These are phyloP conservation scores for Cydia pomonella DNA, from an alignment of 1,140 invertebrate species.

Conservation along the genomic window DNA sequence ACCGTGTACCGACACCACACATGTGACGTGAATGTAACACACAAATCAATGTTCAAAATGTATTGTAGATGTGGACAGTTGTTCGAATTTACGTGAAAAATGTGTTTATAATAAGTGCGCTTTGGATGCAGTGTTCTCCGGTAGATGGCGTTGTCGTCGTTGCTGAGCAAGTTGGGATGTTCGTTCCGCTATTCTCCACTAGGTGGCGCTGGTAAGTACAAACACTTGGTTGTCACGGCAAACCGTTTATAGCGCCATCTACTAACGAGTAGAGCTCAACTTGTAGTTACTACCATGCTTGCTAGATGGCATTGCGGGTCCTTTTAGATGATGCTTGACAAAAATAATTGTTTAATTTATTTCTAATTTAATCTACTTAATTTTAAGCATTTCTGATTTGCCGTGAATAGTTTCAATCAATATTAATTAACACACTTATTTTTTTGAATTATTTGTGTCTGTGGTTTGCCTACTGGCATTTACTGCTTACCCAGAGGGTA, in stretches of 20 bases:
- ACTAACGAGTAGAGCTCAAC: constrained; percentile 42
- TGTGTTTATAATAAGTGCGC: constrained; percentile 62
- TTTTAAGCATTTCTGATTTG: background rate
- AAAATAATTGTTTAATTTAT: background rate
- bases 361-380: background rate
- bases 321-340: background rate
- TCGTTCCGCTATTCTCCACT: constrained; percentile 54
- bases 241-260: constrained; percentile 49
- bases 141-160: constrained; percentile 69
- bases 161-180: constrained; percentile 54
- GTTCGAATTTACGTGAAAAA: constrained; percentile 36
- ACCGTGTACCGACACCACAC: constrained; percentile 51
- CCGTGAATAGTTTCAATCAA: background rate
- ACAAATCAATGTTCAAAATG: constrained; percentile 52
- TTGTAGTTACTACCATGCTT: constrained; percentile 24
- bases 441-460: too few relatives aligned
- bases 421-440: too few relatives aligned
- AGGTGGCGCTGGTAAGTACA: constrained; percentile 67
- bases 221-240: constrained; percentile 28
- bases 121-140: constrained; percentile 75
- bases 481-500: too few relatives aligned
- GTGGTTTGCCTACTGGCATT: too few relatives aligned
- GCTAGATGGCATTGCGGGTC: constrained; percentile 50
- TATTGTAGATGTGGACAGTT: constrained; percentile 47
- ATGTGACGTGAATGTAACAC: constrained; percentile 33